phyloP scores from a whole-genome alignment of 2,797 vertebrate species.

The Morelia viridis region DNA sequence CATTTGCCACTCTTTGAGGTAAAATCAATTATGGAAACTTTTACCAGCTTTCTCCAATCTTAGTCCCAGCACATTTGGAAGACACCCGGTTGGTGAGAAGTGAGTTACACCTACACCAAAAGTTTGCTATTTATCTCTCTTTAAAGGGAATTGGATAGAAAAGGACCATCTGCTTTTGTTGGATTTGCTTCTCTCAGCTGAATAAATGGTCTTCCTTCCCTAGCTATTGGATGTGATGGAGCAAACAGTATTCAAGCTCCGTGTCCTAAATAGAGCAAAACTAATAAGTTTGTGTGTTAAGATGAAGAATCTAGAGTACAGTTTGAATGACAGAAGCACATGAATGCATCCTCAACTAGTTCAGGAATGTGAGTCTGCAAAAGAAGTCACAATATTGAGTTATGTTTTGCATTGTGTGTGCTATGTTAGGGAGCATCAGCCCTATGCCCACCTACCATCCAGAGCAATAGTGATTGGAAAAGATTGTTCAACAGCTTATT shows the following conservation, averaged over 20 bases:
- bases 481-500: not conserved
- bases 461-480: not conserved
- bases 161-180: not conserved
- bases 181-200: not conserved
- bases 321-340: not conserved
- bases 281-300: too few relatives aligned
- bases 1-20: not conserved
- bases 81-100: too few relatives aligned
- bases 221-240: not conserved
- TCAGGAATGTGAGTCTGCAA: not conserved
- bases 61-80: too few relatives aligned
- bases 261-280: not conserved
- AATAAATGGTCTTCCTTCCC: not conserved
- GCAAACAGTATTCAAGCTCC: not conserved
- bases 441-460: not conserved
- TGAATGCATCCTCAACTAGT: not conserved
- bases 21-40: not conserved
- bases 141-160: not conserved
- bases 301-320: not conserved
- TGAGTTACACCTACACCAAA: too few relatives aligned
- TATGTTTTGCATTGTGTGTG: not conserved
- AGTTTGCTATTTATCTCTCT: too few relatives aligned
- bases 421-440: not conserved
- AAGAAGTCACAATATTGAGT: not conserved
- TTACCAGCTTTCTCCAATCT: too few relatives aligned